Evolutionary conservation across 2,113 vertebrate species (phyloP), one percentile per base, ranked within the genome.

Genomic region (Telmatochromis bifrenatus): DNA sequence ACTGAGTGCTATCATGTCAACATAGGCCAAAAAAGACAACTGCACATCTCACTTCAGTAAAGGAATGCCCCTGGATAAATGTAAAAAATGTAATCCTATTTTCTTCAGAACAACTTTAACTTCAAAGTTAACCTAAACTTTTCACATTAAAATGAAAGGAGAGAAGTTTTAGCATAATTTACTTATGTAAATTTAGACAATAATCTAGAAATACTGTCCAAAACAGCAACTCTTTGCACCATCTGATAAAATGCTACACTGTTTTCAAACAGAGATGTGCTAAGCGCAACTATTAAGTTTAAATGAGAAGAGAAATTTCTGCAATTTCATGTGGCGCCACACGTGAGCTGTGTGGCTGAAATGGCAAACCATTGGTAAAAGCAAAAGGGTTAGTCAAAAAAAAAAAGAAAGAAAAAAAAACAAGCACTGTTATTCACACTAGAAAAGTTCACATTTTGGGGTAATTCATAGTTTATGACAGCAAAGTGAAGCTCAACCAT

Each of bases 201-300:
- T 49, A 77, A 49, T 49, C 15, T 49, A 77, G 17, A 77, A 77
- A 77, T 49, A 77, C 26, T 49, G 15, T 28, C 23, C 23, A 47
- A 49, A 77, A 77, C 23, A 49, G 23, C 70, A 77, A 31, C 23
- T 49, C 23, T 28, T 28, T 31, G 70, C 9, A 4, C 23, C 23
- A 49, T 28, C 23, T 47, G 14, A 12, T 28, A 47, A 75, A 47
- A 47, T 28, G 23, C 26, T 28, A 28, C 37, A 23, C 37, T 45
- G 70, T 75, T 49, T 75, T 26, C 70, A 75, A 49, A 75, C 42
- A 75, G 42, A 26, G 39, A 17, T 45, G 68, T 73, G 13, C 37
- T 45, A 5, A 73, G 39, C 5, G 0, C 39, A 73, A 75, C 39
- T 47, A 11, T 1, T 26, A 47, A 5, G 14, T 45, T 28, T 45